Evolutionary conservation across 1,140 invertebrate species (phyloP), one percentile per base, ranked within the genome.

Genomic region (Homalodisca vitripennis): DNA sequence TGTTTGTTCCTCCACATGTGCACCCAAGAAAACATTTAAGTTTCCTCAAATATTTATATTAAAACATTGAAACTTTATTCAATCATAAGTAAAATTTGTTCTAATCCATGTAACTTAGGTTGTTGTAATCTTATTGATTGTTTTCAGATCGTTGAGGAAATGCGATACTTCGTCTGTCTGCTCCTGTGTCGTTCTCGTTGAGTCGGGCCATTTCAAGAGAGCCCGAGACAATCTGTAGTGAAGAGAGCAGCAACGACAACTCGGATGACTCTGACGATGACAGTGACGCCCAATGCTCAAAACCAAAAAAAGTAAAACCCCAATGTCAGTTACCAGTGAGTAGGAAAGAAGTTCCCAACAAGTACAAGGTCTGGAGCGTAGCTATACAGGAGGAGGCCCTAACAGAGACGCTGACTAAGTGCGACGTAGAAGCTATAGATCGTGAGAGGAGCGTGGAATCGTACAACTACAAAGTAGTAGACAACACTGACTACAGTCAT

Each of bases 361-460:
- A 60, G 26, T 60, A 60, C n/a, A 60, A 60, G n/a, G 55, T 60
- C 14, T 60, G 55, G 55, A 60, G 55, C 27, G 29, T 30, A 27
- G 55, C 55, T 60, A 2, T 60, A 10, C 55, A 60, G 55, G 55
- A 60, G n/a, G 55, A 60, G 29, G 2, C 55, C 6, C n/a, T 60
- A n/a, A 60, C 29, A 26, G 55, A 60, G 29, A 60, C 26, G 6
- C 26, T 60, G 55, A 26, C 2, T 26, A 26, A 30, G 26, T 60
- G 55, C 29, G 55, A 60, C 24, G 55, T 60, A 14, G 55, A 60
- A 12, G 6, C 27, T 6, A 60, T 27, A 1, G 55, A 60, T n/a
- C 14, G 55, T 22, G 14, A 26, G n/a, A 2, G 55, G 2, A 60
- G 55, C 29, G 26, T 60, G 2, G 55, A 60, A n/a, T 60, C 55